Percentiles rank a stretch among this genome's conserved stretches.
phyloP scores from a whole-genome alignment of 2,113 vertebrate genomes.

The Plotosus lineatus region DNA sequence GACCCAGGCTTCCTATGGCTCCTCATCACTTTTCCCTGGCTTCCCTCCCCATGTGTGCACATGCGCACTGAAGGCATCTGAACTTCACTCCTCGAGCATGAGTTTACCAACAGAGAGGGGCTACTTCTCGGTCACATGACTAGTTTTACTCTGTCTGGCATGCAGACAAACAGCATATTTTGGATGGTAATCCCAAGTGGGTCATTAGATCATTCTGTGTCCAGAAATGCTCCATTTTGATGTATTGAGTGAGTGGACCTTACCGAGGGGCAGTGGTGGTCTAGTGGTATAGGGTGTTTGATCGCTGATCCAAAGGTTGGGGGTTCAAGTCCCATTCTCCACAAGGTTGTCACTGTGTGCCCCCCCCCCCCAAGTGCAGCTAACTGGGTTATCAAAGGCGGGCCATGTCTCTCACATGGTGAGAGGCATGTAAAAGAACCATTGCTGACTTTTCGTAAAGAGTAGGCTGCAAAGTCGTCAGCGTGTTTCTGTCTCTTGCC shows the following conservation, averaged over 20 bases:
- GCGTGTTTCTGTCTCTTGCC: too few species aligned
- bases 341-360: too few species aligned
- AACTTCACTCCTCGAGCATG: conserved; percentile 10
- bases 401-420: too few species aligned
- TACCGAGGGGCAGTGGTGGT: too few species aligned
- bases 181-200: conserved; percentile 18
- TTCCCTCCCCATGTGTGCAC: conserved; percentile 30
- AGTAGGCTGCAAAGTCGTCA: too few species aligned
- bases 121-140: conserved; percentile 27
- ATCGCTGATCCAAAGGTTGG: too few species aligned
- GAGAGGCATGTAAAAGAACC: too few species aligned
- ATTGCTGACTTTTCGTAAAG: too few species aligned
- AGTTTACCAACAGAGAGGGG: conserved; percentile 29
- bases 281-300: too few species aligned
- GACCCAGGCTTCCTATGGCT: conserved; percentile 55
- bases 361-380: too few species aligned
- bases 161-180: conserved; percentile 26
- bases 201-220: conserved; percentile 11
- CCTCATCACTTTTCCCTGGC: conserved; percentile 43
- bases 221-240: conserved; percentile 12
- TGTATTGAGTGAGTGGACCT: not conserved
- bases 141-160: conserved; percentile 38
- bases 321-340: too few species aligned
- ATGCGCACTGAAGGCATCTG: conserved; percentile 14
- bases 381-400: too few species aligned